phyloP scores from a whole-genome alignment of 2,888 invertebrate genomes.

The Trachelus tabidus region DNA sequence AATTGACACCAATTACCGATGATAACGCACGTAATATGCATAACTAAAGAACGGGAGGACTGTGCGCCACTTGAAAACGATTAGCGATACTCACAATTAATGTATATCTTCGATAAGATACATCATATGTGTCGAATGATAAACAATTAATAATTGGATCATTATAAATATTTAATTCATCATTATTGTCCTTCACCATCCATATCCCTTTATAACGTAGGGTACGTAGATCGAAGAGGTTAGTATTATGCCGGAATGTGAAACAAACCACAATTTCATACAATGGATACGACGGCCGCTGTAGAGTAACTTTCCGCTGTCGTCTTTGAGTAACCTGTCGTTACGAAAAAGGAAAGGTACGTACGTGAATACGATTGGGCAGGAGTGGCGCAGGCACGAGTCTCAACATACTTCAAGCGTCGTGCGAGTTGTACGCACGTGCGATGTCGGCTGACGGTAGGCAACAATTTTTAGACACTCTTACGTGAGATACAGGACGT shows the following conservation, averaged over 20 bases:
- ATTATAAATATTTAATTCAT: neutral
- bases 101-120: neutral
- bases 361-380: neutral
- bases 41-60: neutral
- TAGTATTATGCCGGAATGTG: neutral
- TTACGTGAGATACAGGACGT: neutral
- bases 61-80: neutral
- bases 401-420: neutral
- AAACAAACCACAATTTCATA: neutral
- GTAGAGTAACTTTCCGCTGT: neutral
- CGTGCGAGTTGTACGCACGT: constrained; percentile 4
- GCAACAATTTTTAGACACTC: neutral
- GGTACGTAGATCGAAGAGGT: neutral
- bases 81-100: neutral
- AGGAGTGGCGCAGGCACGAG: neutral
- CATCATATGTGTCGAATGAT: neutral
- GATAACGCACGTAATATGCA: constrained; percentile 10
- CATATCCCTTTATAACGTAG: neutral
- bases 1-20: constrained; percentile 28
- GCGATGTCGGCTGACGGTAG: neutral
- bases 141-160: neutral
- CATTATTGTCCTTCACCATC: neutral
- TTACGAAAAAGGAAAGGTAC: constrained; percentile 4
- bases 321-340: neutral
- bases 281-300: neutral